Percentiles rank a stretch among this genome's conserved stretches.
These are phyloP conservation scores for Phataginus tricuspis DNA, from an alignment of 2,797 vertebrate species.

Conservation along the genomic window DNA sequence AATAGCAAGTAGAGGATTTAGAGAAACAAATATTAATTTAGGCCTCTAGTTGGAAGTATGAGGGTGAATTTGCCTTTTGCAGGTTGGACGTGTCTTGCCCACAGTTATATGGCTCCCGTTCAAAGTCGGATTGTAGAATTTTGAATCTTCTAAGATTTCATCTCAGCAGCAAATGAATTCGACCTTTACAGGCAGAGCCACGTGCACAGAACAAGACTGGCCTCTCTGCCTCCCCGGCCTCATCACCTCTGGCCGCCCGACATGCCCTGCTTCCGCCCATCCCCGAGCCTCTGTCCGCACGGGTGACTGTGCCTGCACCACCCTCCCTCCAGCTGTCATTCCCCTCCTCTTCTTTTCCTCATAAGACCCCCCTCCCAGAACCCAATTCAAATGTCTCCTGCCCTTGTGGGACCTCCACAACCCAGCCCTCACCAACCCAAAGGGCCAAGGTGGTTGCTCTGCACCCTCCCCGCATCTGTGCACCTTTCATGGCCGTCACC, in stretches of 20 bases:
- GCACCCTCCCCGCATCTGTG: neutral
- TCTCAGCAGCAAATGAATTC: neutral
- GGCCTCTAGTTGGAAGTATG: slow-evolving; percentile 48
- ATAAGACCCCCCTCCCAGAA: neutral
- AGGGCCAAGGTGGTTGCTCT: accelerated
- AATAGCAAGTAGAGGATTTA: slow-evolving; percentile 75
- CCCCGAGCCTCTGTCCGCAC: too few relatives aligned
- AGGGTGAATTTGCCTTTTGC: slow-evolving; percentile 51
- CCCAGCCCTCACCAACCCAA: neutral
- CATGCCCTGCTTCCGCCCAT: accelerated
- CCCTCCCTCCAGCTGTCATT: neutral
- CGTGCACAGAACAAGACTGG: neutral
- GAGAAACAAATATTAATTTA: slow-evolving; percentile 65
- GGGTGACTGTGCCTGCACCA: neutral
- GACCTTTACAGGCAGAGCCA: neutral
- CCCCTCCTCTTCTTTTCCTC: neutral
- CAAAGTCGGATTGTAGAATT: slow-evolving; percentile 48
- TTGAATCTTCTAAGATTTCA: slow-evolving; percentile 4
- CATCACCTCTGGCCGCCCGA: neutral
- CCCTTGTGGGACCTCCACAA: neutral
- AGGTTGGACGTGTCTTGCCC: slow-evolving; percentile 8
- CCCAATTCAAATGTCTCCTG: neutral
- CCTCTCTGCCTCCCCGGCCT: neutral
- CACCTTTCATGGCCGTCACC: neutral
- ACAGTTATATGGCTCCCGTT: slow-evolving; percentile 13